Evolutionary conservation across 2,797 vertebrate species (phyloP).

Genomic region (Enteromius treurensis): DNA sequence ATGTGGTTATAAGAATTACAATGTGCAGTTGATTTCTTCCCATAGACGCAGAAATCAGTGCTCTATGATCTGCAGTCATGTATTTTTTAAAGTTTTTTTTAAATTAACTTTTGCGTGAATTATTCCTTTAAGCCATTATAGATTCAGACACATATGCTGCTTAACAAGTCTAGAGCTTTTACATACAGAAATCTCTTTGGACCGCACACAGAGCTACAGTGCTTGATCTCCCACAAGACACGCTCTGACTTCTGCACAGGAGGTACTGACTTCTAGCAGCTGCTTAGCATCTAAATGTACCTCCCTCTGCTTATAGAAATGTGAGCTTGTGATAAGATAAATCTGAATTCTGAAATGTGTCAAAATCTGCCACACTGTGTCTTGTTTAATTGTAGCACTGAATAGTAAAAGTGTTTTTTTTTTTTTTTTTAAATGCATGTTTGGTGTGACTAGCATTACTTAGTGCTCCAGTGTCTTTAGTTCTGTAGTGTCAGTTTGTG

Average conservation of each 20-base stretch:
- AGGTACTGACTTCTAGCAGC: conserved; percentile 67
- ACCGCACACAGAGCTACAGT: conserved; percentile 64
- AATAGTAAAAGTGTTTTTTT: not conserved
- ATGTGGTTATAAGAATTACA: not conserved
- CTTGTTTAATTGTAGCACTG: conserved; percentile 7
- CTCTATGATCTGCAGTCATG: not conserved
- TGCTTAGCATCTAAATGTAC: conserved; percentile 39
- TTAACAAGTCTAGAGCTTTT: conserved; percentile 19
- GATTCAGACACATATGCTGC: conserved; percentile 11
- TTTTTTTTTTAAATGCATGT: not conserved
- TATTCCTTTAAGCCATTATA: conserved; percentile 14
- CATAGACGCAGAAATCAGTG: not conserved
- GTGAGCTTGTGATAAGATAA: conserved; percentile 34
- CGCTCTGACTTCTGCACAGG: conserved; percentile 63
- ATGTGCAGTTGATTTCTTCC: not conserved
- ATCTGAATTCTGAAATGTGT: conserved; percentile 18
- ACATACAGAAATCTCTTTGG: conserved; percentile 46
- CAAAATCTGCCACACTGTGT: conserved; percentile 19
- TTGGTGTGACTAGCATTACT: not conserved
- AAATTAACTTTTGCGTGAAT: not conserved
- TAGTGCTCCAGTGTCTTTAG: not conserved
- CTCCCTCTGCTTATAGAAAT: conserved; percentile 22
- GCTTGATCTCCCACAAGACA: conserved; percentile 64
- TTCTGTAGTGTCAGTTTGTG: not conserved
- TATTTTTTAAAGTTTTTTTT: not conserved